Base-by-base conservation (phyloP, 2,888 invertebrate species). In the Notodonta dromedarius region DNA sequence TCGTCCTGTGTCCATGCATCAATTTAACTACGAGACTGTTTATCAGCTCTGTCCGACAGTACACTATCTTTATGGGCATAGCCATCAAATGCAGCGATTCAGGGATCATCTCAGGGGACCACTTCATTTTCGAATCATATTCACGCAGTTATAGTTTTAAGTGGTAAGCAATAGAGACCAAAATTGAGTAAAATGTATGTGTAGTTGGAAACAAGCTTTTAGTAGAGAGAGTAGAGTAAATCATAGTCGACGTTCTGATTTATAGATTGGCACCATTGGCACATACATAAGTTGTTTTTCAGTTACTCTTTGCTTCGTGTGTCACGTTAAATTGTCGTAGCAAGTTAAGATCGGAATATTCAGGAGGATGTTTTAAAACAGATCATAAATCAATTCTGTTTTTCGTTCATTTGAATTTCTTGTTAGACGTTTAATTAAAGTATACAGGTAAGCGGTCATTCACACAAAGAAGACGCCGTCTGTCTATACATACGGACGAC, bases 11-110 rank as follows among this genome's bases (percentile, higher is more conserved):
- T 14, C 40, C 40, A 55, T 55, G 40, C 55, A 55, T 55, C 55
- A 55, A 55, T 55, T 55, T 55, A 40, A 55, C 14, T 16, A 55
- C 40, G 40, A 13, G 13, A 12, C 11, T 44, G 56, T 56, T 44
- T 56, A 56, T 56, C 44, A 44, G 42, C 6, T 12, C 14, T 42
- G n/a, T 56, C 35, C 14, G 44, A 11, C 42, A 14, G 40, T 40
- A 56, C 12, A 24, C 44, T 56, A 56, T 56, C 56, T 56, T 56
- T 44, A 56, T 56, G 53, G 16, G 35, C n/a, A 35, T 53, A 44
- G 24, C 56, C 44, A 44, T 56, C 12, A 56, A 2, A 42, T 44
- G 12, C 39, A 39, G 39, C 39, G 54, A 54, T 56, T 56, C 44
- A 56, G 24, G 24, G 44, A 39, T 42, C 42, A 24, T 44, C 56